phyloP scores from a whole-genome alignment of 2,113 vertebrate genomes.

The Hemicordylus capensis region DNA sequence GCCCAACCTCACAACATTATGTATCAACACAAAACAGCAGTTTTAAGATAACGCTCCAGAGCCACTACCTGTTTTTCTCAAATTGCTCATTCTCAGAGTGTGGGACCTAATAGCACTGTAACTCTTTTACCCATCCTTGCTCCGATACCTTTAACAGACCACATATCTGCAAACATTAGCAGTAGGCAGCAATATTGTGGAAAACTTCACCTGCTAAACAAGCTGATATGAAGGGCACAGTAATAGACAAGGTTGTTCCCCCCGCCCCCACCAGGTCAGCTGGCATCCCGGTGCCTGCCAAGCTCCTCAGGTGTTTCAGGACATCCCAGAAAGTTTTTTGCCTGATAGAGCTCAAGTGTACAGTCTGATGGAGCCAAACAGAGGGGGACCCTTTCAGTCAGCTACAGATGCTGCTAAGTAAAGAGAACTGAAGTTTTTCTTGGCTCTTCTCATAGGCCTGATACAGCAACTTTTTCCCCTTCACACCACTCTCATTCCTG shows the following conservation, averaged over 20 bases:
- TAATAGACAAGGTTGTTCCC: neutral
- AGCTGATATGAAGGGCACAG: neutral
- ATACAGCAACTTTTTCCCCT: neutral
- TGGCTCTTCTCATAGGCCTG: neutral
- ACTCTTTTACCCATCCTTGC: neutral
- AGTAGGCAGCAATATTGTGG: no score
- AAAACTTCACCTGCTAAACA: no score
- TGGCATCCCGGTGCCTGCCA: neutral
- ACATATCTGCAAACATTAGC: no score
- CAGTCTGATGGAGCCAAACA: neutral
- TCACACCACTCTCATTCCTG: neutral
- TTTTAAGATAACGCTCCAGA: neutral
- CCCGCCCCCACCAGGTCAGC: neutral
- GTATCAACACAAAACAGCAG: neutral
- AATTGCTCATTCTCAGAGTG: neutral
- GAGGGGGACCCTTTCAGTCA: neutral
- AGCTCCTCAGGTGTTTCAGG: neutral
- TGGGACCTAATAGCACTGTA: neutral
- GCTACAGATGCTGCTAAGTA: neutral
- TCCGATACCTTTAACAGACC: neutral
- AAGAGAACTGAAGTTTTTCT: neutral
- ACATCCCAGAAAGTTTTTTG: neutral
- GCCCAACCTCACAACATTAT: no score
- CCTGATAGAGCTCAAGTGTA: neutral
- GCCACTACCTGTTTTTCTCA: neutral